Evolutionary conservation across 2,797 vertebrate species (phyloP), one percentile per base, ranked within the genome.

Genomic region (Podarcis lilfordi): DNA sequence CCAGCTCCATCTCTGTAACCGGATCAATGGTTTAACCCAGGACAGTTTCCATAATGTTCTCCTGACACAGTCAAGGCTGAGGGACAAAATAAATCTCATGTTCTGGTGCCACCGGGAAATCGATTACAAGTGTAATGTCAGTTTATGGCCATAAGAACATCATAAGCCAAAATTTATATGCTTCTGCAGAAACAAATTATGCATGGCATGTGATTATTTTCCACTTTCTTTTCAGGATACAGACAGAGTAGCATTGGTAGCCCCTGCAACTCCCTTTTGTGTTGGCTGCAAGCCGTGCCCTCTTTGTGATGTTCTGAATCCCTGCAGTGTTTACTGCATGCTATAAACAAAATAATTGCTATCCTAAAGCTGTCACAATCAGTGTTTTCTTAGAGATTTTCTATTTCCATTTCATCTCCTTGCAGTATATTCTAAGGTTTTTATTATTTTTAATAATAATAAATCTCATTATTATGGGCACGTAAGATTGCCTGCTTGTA

Each of bases 381-480:
- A 13, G 69, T 93, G 89, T 92, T 95, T 91, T 92, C 91, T 90
- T 89, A 72, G 64, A 92, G 92, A 92, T 92, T 95, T 95, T 93
- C 81, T 91, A 27, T 95, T 94, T 92, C 74, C 11, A 45, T 93
- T 92, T 32, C 40, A 74, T 88, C 78, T 91, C 86, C 86, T 92
- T 91, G 79, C 68, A 89, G 91, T 90, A 45, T 1, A 0, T 88
- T 92, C 25, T 85, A 71, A 45, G 43, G 29, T 79, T 94, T 95
- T 92, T 92, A 93, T 94, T 94, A 92, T 93, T 95, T 95, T 96
- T 94, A 94, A 93, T 95, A 93, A 84, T 88, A 91, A 93, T 95
- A 94, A 94, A 95, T 95, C 91, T 91, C 69, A 91, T 95, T 90
- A 83, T 85, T 90, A 69, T 85, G 87, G 71, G 43, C 86, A 72